Evolutionary conservation across 2,888 invertebrate species (phyloP).

Genomic region (Lutraria lutraria): DNA sequence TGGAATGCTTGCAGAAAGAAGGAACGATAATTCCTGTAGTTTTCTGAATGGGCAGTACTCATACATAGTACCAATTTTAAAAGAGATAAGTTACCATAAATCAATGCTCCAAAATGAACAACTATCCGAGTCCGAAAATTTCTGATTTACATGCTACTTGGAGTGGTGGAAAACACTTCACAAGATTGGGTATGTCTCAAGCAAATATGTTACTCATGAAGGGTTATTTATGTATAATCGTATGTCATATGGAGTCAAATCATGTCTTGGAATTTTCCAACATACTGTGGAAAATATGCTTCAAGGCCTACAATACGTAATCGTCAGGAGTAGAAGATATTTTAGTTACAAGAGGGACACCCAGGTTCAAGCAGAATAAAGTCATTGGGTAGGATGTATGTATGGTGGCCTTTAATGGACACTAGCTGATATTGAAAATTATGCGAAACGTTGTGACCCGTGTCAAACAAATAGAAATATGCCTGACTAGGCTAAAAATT

Average conservation of each 20-base stretch:
- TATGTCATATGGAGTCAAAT: neutral
- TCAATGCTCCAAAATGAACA: neutral
- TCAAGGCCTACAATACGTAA: constrained; percentile 61
- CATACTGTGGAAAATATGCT: too few relatives aligned
- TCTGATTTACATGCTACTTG: too few relatives aligned
- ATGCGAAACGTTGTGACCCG: too few relatives aligned
- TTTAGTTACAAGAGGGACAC: constrained; percentile 23
- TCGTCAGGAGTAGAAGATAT: constrained; percentile 49
- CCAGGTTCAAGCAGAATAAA: too few relatives aligned
- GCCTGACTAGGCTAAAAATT: too few relatives aligned
- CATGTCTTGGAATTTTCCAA: neutral
- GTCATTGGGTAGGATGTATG: too few relatives aligned
- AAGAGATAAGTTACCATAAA: neutral
- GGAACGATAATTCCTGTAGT: neutral
- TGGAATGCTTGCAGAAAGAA: neutral
- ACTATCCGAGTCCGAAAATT: constrained; percentile 6
- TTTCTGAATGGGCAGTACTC: constrained; percentile 15
- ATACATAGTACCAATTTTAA: neutral
- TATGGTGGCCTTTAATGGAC: too few relatives aligned
- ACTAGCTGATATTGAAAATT: too few relatives aligned
- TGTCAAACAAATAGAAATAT: too few relatives aligned
- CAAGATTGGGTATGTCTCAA: too few relatives aligned
- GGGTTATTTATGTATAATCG: neutral
- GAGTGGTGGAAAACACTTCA: too few relatives aligned
- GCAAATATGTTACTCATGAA: neutral